Percentiles rank a stretch among this genome's conserved stretches.
phyloP scores from a whole-genome alignment of 2,888 invertebrate genomes.

The Stratiomys singularior region DNA sequence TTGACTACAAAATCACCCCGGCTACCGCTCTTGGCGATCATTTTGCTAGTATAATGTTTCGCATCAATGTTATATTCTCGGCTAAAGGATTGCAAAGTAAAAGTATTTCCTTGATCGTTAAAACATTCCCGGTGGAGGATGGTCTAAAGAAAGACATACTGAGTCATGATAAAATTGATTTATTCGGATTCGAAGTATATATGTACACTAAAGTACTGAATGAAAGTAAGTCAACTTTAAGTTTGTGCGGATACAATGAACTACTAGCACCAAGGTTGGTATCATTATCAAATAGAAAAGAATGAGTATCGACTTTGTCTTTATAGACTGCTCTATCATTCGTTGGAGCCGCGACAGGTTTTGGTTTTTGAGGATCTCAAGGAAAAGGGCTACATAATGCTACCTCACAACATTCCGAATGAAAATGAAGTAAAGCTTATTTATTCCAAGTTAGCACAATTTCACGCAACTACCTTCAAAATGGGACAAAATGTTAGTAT shows the following conservation, averaged over 20 bases:
- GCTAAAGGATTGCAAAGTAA: background rate
- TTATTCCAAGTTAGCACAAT: slow-evolving; percentile 9
- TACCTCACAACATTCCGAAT: background rate
- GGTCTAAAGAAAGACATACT: slow-evolving; percentile 27
- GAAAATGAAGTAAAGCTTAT: background rate
- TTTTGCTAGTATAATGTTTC: slow-evolving; percentile 35
- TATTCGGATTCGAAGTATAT: background rate
- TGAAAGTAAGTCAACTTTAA: background rate
- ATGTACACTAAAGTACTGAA: slow-evolving; percentile 10
- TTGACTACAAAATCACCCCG: slow-evolving; percentile 17
- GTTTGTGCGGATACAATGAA: background rate
- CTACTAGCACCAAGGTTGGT: slow-evolving; percentile 10
- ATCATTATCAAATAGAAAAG: background rate
- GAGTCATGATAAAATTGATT: background rate
- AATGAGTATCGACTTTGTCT: background rate
- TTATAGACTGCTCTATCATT: slow-evolving; percentile 6
- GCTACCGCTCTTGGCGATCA: slow-evolving; percentile 32
- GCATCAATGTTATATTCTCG: background rate
- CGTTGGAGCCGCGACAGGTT: background rate
- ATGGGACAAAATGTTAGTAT: background rate
- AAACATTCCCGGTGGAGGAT: slow-evolving; percentile 19
- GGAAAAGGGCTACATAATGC: background rate
- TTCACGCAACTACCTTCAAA: slow-evolving; percentile 24
- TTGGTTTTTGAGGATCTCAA: slow-evolving; percentile 36
- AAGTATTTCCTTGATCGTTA: slow-evolving; percentile 4